These are phyloP conservation scores for Proterorhinus semilunaris DNA, from an alignment of 2,113 vertebrate genomes.

Conservation along the genomic window DNA sequence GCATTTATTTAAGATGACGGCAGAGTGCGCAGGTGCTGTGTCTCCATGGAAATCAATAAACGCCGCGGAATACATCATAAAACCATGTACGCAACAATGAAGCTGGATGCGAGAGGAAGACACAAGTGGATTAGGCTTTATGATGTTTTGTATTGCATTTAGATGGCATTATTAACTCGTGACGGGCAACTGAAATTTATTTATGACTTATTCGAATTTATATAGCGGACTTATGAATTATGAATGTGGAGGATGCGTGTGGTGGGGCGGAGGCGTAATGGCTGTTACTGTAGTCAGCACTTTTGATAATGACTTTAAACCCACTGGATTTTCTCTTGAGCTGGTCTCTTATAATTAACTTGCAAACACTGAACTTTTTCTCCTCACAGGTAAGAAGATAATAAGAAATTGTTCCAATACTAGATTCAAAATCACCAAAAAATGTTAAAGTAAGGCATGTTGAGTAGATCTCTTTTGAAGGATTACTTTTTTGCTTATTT, in stretches of 20 bases:
- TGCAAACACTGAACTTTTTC: background rate
- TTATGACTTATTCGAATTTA: slow-evolving; percentile 19
- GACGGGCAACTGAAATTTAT: slow-evolving; percentile 11
- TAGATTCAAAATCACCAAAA: too few relatives aligned
- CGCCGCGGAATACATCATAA: slow-evolving; percentile 27
- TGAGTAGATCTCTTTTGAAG: too few relatives aligned
- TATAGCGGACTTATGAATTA: background rate
- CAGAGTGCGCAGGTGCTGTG: slow-evolving; percentile 36
- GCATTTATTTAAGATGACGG: background rate
- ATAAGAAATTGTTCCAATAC: background rate
- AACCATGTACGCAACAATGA: slow-evolving; percentile 20
- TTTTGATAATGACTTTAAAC: slow-evolving; percentile 56
- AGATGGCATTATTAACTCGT: slow-evolving; percentile 11
- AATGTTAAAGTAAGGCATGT: too few relatives aligned
- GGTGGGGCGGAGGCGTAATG: slow-evolving; percentile 37
- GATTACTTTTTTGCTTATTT: too few relatives aligned
- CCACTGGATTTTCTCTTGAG: slow-evolving; percentile 54
- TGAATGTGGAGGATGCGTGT: slow-evolving; percentile 27
- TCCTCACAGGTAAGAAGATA: background rate
- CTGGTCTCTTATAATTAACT: background rate
- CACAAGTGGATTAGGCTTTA: slow-evolving; percentile 21
- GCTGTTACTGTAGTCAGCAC: slow-evolving; percentile 60
- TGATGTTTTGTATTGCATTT: slow-evolving; percentile 27
- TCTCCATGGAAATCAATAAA: slow-evolving; percentile 71
- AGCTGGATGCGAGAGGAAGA: background rate